Percentiles rank a stretch among this genome's conserved stretches.
Conservation (phyloP, 2,888 invertebrate genomes). For the Drosophila phalerata region DNA sequence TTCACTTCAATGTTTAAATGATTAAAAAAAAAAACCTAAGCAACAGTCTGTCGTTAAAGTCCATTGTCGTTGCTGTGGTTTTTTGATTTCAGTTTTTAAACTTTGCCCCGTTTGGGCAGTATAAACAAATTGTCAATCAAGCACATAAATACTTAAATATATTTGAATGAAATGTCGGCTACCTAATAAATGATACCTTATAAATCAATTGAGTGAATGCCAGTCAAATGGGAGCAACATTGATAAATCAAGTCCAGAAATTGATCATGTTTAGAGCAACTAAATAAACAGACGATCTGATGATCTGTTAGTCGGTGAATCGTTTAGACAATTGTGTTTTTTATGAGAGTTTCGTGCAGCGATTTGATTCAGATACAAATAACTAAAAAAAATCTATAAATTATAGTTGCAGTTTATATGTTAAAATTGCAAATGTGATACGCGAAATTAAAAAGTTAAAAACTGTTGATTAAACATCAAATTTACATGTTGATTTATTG, state of each 20-base stretch:
- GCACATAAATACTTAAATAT: conserved; percentile 36
- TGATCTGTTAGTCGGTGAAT: conserved; percentile 24
- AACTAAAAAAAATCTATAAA: background rate
- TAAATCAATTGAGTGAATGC: conserved; percentile 80
- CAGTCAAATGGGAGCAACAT: conserved; percentile 74
- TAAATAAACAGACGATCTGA: conserved; percentile 43
- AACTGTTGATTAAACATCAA: background rate
- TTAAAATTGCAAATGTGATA: background rate
- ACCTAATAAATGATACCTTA: conserved; percentile 75
- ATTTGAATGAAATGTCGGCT: conserved; percentile 35
- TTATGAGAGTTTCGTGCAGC: conserved; percentile 36
- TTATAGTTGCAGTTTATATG: background rate
- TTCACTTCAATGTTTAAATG: conserved; percentile 33
- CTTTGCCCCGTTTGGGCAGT: conserved; percentile 6
- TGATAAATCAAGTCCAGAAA: conserved; percentile 68
- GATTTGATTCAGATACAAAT: conserved; percentile 8
- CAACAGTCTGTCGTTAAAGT: conserved; percentile 44
- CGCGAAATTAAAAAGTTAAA: background rate
- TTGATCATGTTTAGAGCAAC: conserved; percentile 47
- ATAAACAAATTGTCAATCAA: conserved; percentile 76
- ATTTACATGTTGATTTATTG: conserved; percentile 1
- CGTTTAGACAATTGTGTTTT: conserved; percentile 40
- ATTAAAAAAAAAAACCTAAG: conserved; percentile 43
- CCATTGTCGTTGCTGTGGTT: conserved; percentile 19
- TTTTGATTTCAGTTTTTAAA: conserved; percentile 25